Percentiles rank a stretch among this genome's conserved stretches.
Evolutionary conservation across 2,797 vertebrate species (phyloP).

Genomic region (Chloroceryle amazona): DNA sequence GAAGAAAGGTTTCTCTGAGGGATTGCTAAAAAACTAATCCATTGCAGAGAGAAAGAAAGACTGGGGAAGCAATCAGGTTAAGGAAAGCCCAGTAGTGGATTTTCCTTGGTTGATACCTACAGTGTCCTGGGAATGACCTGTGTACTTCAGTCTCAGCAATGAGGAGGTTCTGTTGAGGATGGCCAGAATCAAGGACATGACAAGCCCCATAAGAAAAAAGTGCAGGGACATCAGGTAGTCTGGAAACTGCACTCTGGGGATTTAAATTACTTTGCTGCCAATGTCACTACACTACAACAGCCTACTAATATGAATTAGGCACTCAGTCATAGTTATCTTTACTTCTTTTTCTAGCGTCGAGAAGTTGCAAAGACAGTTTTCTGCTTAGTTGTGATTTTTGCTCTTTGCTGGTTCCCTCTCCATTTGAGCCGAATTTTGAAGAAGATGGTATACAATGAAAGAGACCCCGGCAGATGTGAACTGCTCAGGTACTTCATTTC

Average conservation of each 20-base stretch:
- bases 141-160: not conserved
- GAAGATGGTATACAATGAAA: constrained; percentile 83
- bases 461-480: constrained; percentile 88
- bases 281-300: not conserved
- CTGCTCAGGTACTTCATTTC: constrained; percentile 83
- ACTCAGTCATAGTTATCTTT: not conserved
- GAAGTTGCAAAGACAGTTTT: constrained; percentile 98
- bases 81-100: not conserved
- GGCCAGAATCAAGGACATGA: not conserved
- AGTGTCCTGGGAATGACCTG: not conserved
- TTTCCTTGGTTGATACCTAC: not conserved
- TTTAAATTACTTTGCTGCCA: not conserved
- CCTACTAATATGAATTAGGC: not conserved
- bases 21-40: not conserved
- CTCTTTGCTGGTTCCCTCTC: constrained; percentile 97
- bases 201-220: not conserved
- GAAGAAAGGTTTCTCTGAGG: not conserved
- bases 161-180: not conserved
- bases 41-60: not conserved
- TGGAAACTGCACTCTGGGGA: not conserved
- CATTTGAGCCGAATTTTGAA: constrained; percentile 95
- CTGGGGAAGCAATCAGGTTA: not conserved
- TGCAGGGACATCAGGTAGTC: not conserved
- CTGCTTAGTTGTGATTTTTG: constrained; percentile 97
- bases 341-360: constrained; percentile 86